Evolutionary conservation across 2,113 vertebrate species (phyloP), one percentile per base, ranked within the genome.

Genomic region (Erythrocercus mccallii): DNA sequence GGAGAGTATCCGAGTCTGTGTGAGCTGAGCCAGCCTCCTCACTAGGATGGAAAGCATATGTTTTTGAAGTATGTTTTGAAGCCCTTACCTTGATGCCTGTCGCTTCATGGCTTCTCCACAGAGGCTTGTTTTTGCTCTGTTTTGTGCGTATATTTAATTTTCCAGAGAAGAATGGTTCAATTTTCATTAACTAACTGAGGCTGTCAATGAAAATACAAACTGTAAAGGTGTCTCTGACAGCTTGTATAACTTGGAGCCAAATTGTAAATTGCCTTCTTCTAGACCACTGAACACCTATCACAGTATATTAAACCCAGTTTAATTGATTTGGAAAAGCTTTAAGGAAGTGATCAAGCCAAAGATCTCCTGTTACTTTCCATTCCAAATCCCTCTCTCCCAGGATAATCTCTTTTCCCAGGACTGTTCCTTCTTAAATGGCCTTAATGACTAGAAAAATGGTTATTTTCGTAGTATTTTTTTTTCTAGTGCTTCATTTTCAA

Each of bases 301-400:
- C 54, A 72, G 82, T 70, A 3, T 45, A 65, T 95, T 96, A 91
- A 91, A 87, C 15, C 30, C 15, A 27, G 22, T 91, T 89, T 88
- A 93, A 83, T 74, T 81, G 91, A 86, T 91, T 89, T 92, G 69
- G 86, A 89, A 86, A 79, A 92, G 92, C 89, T 94, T 79, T 89
- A 60, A 89, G 77, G 57, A 78, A 84, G 48, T 51, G 53, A 74
- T 65, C 72, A 66, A 86, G 83, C 72, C 65, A 60, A 61, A 81
- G 56, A 81, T 54, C 20, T 90, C 37, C 21, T 5, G 8, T 73
- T 92, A 71, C 30, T 47, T 95, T 84, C 69, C 14, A 33, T 94
- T 96, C 40, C 57, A 85, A 74, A 69, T 90, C 44, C 24, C 18
- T 19, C 5, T 79, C 38, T 92, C 25, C 56, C 24, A 38, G 50